phyloP scores from a whole-genome alignment of 2,797 vertebrate species.

The Anomalospiza imberbis region DNA sequence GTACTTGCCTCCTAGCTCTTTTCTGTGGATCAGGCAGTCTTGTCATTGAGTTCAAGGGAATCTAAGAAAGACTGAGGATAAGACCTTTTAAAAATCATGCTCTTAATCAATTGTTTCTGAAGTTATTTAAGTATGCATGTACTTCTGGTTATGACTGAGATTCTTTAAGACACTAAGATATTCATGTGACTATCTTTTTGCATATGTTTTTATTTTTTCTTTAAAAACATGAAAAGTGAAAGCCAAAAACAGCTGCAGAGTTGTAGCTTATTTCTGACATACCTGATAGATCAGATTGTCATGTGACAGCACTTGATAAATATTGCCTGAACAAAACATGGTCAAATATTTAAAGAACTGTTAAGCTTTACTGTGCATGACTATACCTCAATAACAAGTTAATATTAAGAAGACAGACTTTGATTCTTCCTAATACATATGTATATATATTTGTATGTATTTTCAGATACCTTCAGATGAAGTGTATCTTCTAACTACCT shows the following conservation, averaged over 20 bases:
- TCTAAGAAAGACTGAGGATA: neutral
- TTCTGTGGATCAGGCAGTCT: neutral
- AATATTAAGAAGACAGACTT: neutral
- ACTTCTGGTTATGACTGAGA: neutral
- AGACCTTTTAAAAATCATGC: neutral
- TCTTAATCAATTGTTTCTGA: neutral
- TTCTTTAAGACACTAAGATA: neutral
- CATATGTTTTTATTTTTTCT: accelerated
- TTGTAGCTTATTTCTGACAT: neutral
- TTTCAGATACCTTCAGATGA: neutral
- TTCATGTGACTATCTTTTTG: neutral
- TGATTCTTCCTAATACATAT: neutral
- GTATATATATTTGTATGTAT: neutral
- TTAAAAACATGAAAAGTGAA: neutral
- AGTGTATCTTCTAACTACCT: neutral
- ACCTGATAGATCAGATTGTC: neutral
- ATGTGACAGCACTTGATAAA: neutral
- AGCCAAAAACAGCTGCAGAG: neutral
- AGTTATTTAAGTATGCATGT: accelerated
- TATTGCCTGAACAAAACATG: neutral
- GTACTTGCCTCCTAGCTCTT: neutral
- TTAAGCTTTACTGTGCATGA: neutral
- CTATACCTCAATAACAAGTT: neutral
- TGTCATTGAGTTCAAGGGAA: neutral
- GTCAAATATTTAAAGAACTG: neutral